Conservation (phyloP, 2,888 invertebrate species). For the Cheilosia vernalis region DNA sequence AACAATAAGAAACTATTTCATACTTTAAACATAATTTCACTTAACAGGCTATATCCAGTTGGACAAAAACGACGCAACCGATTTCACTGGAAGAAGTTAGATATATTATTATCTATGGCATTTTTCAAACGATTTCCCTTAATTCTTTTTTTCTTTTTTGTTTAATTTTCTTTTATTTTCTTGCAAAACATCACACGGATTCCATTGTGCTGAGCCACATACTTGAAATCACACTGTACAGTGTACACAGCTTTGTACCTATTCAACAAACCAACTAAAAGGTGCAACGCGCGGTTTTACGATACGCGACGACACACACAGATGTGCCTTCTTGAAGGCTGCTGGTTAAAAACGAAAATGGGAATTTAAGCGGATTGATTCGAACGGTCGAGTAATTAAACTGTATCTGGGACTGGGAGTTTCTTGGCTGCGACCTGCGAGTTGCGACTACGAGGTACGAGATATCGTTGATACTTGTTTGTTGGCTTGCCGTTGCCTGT, state of each 20-base stretch:
- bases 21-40: conserved; percentile 32
- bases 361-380: conserved; percentile 46
- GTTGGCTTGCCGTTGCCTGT: conserved; percentile 13
- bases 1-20: neutral
- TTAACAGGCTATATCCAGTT: conserved; percentile 46
- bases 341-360: conserved; percentile 32
- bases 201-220: conserved; percentile 61
- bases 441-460: neutral
- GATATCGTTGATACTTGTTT: conserved; percentile 27
- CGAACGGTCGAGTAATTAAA: conserved; percentile 47
- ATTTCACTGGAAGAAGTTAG: conserved; percentile 60
- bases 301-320: conserved; percentile 50
- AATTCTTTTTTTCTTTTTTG: conserved; percentile 10
- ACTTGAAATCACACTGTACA: conserved; percentile 18
- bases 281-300: conserved; percentile 47
- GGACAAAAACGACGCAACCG: conserved; percentile 31
- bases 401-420: conserved; percentile 32
- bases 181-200: conserved; percentile 60
- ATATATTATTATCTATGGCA: conserved; percentile 38
- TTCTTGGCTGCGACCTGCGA: neutral
- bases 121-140: conserved; percentile 62
- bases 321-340: conserved; percentile 45
- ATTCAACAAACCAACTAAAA: conserved; percentile 15
- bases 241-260: neutral
- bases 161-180: conserved; percentile 20